Evolutionary conservation across 1,140 invertebrate species (phyloP).

Genomic region (Lethocerus indicus): DNA sequence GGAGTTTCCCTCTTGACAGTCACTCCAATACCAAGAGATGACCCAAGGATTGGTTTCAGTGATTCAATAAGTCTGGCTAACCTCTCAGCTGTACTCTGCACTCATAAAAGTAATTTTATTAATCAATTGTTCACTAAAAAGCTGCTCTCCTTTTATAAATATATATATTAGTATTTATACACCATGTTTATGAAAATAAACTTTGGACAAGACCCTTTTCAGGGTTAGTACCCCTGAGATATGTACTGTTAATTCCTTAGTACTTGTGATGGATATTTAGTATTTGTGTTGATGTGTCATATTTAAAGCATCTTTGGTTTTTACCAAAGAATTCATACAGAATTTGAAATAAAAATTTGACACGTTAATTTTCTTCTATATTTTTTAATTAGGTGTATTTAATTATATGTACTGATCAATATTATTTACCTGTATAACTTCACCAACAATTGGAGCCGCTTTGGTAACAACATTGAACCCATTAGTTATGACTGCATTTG

Average conservation of each 20-base stretch:
- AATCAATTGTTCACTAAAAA: too few relatives aligned
- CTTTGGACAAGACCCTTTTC: too few relatives aligned
- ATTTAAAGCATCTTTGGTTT: background rate
- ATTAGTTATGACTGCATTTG: slow-evolving; percentile 15
- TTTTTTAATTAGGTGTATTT: background rate
- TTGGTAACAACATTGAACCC: slow-evolving; percentile 20
- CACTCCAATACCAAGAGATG: slow-evolving; percentile 13
- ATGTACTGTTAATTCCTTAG: too few relatives aligned
- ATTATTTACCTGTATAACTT: slow-evolving; percentile 19
- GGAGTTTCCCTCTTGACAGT: too few relatives aligned
- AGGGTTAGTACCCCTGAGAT: too few relatives aligned
- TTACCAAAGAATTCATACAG: too few relatives aligned
- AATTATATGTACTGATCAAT: background rate
- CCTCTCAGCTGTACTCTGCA: slow-evolving; percentile 17
- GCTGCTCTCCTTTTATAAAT: too few relatives aligned
- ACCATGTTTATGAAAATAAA: too few relatives aligned
- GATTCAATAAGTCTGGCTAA: slow-evolving; percentile 15
- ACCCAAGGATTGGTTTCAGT: slow-evolving; percentile 15
- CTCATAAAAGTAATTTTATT: slow-evolving; percentile 3
- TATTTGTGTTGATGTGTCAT: background rate
- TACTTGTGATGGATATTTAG: too few relatives aligned
- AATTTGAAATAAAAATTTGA: background rate
- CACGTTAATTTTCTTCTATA: background rate
- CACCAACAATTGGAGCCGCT: slow-evolving; percentile 17
- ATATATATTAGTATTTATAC: too few relatives aligned